phyloP scores from a whole-genome alignment of 1,140 invertebrate species.

The Meloidogyne hapla region DNA sequence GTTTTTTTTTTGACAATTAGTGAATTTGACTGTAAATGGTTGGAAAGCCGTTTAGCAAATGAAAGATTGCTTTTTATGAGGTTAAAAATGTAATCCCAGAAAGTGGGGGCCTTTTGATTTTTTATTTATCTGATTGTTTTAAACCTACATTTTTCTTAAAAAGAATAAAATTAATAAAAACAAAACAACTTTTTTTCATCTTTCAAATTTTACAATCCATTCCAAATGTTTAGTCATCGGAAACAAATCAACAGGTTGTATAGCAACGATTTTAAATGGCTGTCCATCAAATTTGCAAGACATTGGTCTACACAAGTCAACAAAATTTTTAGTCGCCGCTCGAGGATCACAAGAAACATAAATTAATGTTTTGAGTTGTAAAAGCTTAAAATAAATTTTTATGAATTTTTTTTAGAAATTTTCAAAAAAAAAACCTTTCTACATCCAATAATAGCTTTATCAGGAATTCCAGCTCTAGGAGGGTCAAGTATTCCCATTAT shows the following conservation, averaged over 20 bases:
- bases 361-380: slow-evolving; percentile 76
- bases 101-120: too few species aligned
- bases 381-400: slow-evolving; percentile 65
- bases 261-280: slow-evolving; percentile 50
- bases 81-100: too few species aligned
- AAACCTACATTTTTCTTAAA: too few species aligned
- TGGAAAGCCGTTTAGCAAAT: too few species aligned
- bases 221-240: slow-evolving; percentile 60
- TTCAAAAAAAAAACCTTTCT: slow-evolving; percentile 41
- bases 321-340: slow-evolving; percentile 80
- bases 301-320: slow-evolving; percentile 74
- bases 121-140: too few species aligned
- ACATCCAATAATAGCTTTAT: slow-evolving; percentile 57
- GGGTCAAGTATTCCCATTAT: slow-evolving; percentile 92
- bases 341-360: slow-evolving; percentile 88
- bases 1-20: too few species aligned
- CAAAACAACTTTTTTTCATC: slow-evolving; percentile 2
- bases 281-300: slow-evolving; percentile 76
- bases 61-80: too few species aligned
- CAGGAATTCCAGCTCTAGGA: slow-evolving; percentile 71
- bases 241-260: slow-evolving; percentile 63
- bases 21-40: too few species aligned
- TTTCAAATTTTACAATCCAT: slow-evolving; percentile 54
- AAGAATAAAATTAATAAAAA: too few species aligned
- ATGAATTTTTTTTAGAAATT: neutral